These are phyloP conservation scores for Spinibarbus caldwelli DNA, from an alignment of 2,797 vertebrate species.

Conservation along the genomic window DNA sequence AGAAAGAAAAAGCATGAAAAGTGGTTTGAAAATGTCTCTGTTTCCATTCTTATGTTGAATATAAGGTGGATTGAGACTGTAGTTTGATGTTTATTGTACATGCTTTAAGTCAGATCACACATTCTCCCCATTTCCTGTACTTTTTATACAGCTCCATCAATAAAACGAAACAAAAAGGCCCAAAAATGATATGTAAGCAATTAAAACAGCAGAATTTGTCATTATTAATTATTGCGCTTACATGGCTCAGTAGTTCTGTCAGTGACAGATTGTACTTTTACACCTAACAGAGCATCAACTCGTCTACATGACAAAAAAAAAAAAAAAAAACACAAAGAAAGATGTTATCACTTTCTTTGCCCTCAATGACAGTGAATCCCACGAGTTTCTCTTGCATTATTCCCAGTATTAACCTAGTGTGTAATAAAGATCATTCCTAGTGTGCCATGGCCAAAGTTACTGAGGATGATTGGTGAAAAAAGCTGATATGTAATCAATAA, in stretches of 20 bases:
- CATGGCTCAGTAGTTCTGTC: slow-evolving; percentile 3
- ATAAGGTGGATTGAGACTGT: background rate
- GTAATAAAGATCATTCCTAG: slow-evolving; percentile 48
- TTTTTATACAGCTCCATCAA: background rate
- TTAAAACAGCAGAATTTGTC: background rate
- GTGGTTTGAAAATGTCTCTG: background rate
- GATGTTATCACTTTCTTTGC: background rate
- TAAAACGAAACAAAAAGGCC: background rate
- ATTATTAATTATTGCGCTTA: background rate
- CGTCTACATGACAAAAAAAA: background rate
- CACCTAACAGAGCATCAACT: slow-evolving; percentile 37
- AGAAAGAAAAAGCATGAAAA: background rate
- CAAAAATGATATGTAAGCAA: background rate
- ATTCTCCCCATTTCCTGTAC: background rate
- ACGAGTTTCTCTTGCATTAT: background rate
- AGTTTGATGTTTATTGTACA: background rate
- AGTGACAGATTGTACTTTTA: slow-evolving; percentile 35
- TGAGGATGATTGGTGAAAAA: slow-evolving; percentile 55
- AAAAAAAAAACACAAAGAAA: background rate
- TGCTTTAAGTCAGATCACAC: background rate
- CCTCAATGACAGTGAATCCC: background rate
- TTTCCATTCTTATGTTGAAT: background rate
- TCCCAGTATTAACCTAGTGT: background rate
- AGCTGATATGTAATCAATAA: slow-evolving; percentile 75
- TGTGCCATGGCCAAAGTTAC: background rate